These are phyloP conservation scores for Crotalus adamanteus DNA, from an alignment of 2,797 vertebrate species.

Conservation along the genomic window DNA sequence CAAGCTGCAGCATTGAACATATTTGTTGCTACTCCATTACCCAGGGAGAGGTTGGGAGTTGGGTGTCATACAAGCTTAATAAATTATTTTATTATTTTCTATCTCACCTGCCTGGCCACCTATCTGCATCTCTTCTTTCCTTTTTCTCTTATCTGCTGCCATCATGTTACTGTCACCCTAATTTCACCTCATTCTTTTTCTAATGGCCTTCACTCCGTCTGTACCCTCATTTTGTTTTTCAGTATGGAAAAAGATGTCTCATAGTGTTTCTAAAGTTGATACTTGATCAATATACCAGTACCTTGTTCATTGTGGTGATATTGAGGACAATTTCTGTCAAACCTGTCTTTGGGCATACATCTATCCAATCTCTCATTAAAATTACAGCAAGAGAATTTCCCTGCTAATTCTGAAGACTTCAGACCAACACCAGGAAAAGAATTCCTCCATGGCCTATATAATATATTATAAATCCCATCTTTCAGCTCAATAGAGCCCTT, in stretches of 20 bases:
- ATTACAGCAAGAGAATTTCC: background rate
- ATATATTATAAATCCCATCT: background rate
- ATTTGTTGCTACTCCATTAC: background rate
- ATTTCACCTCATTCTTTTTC: background rate
- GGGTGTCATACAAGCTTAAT: background rate
- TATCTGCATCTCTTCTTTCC: background rate
- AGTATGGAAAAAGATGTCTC: background rate
- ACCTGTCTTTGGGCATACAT: background rate
- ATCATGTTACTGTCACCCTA: background rate
- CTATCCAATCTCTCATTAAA: background rate
- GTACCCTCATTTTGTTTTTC: background rate
- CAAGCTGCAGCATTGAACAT: background rate
- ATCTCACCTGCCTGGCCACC: background rate
- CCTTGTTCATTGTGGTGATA: background rate
- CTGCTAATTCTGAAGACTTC: background rate
- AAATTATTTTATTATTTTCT: background rate
- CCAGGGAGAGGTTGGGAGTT: background rate
- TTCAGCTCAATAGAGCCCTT: background rate
- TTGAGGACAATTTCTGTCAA: background rate
- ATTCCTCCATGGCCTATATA: background rate
- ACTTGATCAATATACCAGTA: background rate
- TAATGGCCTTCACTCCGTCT: background rate
- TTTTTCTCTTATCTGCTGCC: background rate
- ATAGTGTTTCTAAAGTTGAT: background rate
- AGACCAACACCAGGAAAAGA: background rate